These are phyloP conservation scores for Cranoglanis bouderius DNA, from an alignment of 2,113 vertebrate genomes.

Conservation along the genomic window DNA sequence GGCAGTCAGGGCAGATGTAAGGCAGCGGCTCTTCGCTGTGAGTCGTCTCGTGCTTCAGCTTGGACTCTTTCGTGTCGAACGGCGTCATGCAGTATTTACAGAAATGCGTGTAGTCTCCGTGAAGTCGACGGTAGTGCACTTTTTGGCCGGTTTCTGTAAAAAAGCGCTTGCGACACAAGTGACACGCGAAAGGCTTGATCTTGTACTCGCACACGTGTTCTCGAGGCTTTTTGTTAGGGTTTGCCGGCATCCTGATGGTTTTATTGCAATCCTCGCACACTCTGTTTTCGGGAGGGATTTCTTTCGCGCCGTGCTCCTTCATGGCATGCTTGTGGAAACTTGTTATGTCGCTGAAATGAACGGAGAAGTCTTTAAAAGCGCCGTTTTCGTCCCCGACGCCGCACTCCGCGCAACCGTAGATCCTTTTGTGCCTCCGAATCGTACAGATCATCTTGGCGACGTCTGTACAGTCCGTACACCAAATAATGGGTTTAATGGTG, in stretches of 20 bases:
- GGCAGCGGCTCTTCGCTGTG: constrained; percentile 25
- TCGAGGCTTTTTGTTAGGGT: constrained; percentile 22
- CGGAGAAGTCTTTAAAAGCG: constrained; percentile 10
- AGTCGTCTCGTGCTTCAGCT: constrained; percentile 28
- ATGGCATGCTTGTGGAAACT: constrained; percentile 40
- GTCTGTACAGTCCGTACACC: constrained; percentile 24
- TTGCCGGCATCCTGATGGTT: constrained; percentile 1
- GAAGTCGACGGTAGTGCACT: constrained; percentile 37
- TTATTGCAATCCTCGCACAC: constrained; percentile 33
- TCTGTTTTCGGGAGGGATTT: background rate
- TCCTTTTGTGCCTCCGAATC: constrained; percentile 27
- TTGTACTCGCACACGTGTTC: constrained; percentile 40
- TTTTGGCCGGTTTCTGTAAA: constrained; percentile 28
- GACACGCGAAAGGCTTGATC: constrained; percentile 33
- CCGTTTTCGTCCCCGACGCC: background rate
- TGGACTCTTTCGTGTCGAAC: constrained; percentile 24
- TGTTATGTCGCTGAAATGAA: constrained; percentile 11
- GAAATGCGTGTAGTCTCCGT: constrained; percentile 40
- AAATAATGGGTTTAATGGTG: constrained; percentile 27
- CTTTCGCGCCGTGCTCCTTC: constrained; percentile 20
- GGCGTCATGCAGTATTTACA: constrained; percentile 39
- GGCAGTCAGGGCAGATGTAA: constrained; percentile 34
- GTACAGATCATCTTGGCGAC: constrained; percentile 22
- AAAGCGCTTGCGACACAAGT: constrained; percentile 33
- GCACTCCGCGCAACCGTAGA: constrained; percentile 23